phyloP scores from a whole-genome alignment of 2,113 vertebrate species.

The Glaucidium brasilianum region DNA sequence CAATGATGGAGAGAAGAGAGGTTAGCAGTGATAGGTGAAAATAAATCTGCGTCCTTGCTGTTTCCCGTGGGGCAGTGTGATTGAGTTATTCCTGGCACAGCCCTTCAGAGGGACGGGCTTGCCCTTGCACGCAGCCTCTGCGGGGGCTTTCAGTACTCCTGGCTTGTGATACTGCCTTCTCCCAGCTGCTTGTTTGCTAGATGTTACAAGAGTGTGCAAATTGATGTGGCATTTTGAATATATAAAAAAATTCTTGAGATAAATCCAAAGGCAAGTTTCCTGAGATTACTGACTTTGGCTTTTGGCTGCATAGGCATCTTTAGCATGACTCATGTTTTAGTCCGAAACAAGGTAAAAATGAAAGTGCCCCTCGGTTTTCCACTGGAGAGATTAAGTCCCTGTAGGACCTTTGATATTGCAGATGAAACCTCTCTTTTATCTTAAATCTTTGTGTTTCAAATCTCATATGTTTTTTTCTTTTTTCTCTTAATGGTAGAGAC shows the following conservation, averaged over 20 bases:
- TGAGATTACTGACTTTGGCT: not conserved
- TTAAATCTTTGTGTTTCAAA: not conserved
- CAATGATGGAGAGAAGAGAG: not conserved
- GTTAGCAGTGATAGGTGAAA: not conserved
- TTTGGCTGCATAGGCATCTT: not conserved
- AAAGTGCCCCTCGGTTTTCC: not conserved
- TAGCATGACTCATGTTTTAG: not conserved
- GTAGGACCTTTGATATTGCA: not conserved
- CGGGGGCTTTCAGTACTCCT: not conserved
- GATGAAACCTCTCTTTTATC: not conserved
- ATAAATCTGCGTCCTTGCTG: fast-evolving
- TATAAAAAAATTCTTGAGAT: not conserved
- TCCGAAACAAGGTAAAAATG: not conserved
- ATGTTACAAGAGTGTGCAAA: not conserved
- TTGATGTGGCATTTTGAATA: not conserved
- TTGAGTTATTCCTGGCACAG: not conserved
- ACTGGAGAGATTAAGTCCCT: not conserved
- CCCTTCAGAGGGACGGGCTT: fast-evolving
- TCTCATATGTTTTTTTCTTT: not conserved
- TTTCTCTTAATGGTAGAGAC: not conserved
- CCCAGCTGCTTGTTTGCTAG: not conserved
- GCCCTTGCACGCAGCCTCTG: not conserved
- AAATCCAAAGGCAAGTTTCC: not conserved
- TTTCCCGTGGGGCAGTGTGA: fast-evolving
- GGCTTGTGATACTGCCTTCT: not conserved